phyloP scores from a whole-genome alignment of 2,797 vertebrate genomes.

The Lepilemur septentrionalis region DNA sequence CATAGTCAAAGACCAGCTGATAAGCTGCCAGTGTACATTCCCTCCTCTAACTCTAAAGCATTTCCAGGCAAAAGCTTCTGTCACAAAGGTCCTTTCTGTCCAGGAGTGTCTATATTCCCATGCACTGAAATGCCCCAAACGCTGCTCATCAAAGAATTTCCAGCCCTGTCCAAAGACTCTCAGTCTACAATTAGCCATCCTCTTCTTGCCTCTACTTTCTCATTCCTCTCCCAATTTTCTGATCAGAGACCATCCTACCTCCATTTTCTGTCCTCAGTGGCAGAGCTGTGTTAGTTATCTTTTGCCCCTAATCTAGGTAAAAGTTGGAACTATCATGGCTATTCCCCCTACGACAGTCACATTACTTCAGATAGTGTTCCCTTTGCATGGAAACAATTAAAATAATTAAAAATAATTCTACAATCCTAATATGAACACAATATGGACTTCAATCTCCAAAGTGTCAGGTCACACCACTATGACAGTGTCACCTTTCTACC shows the following conservation, averaged over 20 bases:
- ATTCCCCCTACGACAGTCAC: background rate
- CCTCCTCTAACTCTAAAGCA: background rate
- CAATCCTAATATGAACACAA: background rate
- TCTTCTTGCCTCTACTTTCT: background rate
- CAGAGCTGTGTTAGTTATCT: background rate
- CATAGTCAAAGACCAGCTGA: background rate
- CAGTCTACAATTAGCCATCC: background rate
- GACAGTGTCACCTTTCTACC: background rate
- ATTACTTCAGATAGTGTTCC: background rate
- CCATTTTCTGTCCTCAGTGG: background rate
- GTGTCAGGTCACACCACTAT: background rate
- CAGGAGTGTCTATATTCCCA: background rate
- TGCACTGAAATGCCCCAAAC: background rate
- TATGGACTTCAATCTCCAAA: background rate
- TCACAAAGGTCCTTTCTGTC: background rate
- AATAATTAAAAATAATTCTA: slow-evolving; percentile 33
- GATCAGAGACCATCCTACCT: background rate
- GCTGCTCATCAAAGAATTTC: slow-evolving; percentile 2
- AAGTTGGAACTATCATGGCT: background rate
- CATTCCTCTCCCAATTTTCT: background rate
- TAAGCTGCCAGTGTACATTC: background rate
- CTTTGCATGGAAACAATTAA: background rate
- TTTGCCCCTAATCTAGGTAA: background rate
- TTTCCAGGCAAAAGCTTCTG: slow-evolving; percentile 9
- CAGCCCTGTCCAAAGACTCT: slow-evolving; percentile 18